Base-by-base conservation (phyloP, 2,113 vertebrate genomes). In the Hippocampus comes region DNA sequence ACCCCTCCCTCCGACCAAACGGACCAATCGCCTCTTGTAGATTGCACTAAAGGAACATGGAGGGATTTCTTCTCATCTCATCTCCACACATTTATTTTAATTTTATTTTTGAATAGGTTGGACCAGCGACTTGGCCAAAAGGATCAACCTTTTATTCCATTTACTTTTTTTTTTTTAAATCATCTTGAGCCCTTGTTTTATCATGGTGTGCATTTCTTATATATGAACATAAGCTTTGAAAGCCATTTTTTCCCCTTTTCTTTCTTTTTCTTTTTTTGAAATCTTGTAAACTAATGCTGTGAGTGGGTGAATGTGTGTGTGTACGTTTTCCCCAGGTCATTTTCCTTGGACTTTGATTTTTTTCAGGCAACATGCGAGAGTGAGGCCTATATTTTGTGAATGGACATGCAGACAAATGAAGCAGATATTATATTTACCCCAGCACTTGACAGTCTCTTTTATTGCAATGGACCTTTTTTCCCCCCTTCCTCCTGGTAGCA, bases 171-270 rank as follows among this genome's bases (percentile, higher is more conserved):
- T 94, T 87, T 89, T 89, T 89, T 80, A 80, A 38, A 38, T 38
- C 34, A 90, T 87, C 79, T 88, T 81, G 81, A 88, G 87, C 86
- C 91, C 90, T 92, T 90, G 90, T 92, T 94, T 94, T 94, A 94
- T 93, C 90, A 93, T 83, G 91, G 92, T 97, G 95, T 97, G 95
- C 94, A 96, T 79, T 77, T 77, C 76, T 65, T 51, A 93, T 90
- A 74, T 93, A 92, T 92, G 92, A 94, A 94, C 94, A 92, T 93
- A 94, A 94, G 93, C 93, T 93, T 90, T 94, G 89, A 92, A 93
- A 91, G 90, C 87, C 87, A 92, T 92, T 92, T 89, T 92, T 42
- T 43, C 38, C 20, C 92, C 85, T 91, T 30, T 93, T 51, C 2
- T 49, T 49, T 90, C 90, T 88, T 92, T 93, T 89, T 88, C 91